Evolutionary conservation across 2,888 invertebrate genomes (phyloP), one percentile per base, ranked within the genome.

Genomic region (Callinectes sapidus): DNA sequence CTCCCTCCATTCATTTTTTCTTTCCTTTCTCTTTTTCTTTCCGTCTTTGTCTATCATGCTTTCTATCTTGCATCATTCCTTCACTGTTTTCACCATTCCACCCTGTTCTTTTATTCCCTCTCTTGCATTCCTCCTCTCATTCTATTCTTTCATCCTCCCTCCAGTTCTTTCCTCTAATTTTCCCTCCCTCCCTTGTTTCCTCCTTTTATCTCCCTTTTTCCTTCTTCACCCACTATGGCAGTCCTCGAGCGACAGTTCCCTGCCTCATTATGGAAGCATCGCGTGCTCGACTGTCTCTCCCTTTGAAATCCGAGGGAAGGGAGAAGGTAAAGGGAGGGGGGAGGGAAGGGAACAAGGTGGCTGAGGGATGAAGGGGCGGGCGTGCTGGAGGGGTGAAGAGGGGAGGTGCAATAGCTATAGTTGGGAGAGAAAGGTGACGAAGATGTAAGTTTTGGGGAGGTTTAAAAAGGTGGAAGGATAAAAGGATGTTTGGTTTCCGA

Each of bases 231-330:
- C 86, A 86, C 87, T 42, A 87, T 48, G 3, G 35, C 54, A 16
- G 87, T 16, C 23, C 54, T 54, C 48, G 48, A 48, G 87, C 28
- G 48, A 54, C 54, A 87, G 54, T 87, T 87, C 87, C n/a, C 42
- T 6, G 28, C 87, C 87, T 54, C 48, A 87, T 87, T 87, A 87
- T 48, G 54, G 48, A 48, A 48, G 28, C 54, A 87, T 87, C 87
- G 89, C n/a, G 89, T 28, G 89, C 39, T 39, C 23, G n/a, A 71
- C 32, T 61, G 89, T 42, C 71, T 61, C 35, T 32, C 89, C 1
- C 48, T 87, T 87, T 87, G 87, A 87, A 23, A 42, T 54, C 87
- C 42, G 18, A 39, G 87, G 48, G 87, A 48, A 23, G 23, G 61
- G 55, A 16, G 87, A 39, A 54, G 86, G 86, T 86, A 14, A 42